phyloP scores from a whole-genome alignment of 2,888 invertebrate species.

The Leptinotarsa rubiginosa region DNA sequence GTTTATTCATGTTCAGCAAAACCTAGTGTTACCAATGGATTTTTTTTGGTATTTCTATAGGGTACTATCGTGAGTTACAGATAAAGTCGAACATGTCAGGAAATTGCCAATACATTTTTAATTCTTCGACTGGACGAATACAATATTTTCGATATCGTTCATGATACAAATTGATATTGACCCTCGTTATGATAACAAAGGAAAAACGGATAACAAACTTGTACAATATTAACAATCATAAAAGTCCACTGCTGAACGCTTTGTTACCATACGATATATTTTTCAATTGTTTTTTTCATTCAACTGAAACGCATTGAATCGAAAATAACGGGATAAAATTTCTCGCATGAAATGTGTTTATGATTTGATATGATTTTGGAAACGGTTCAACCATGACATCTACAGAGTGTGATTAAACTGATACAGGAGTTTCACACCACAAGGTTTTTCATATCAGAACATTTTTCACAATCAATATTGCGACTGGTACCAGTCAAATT shows the following conservation, averaged over 20 bases:
- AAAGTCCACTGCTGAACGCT: background rate
- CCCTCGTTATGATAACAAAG: background rate
- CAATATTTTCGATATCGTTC: background rate
- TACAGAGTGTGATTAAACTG: too few species aligned
- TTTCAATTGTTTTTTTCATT: constrained; percentile 31
- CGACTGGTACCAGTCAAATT: too few species aligned
- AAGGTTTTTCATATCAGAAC: too few species aligned
- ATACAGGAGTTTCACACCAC: too few species aligned
- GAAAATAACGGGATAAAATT: constrained; percentile 42
- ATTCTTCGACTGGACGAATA: background rate
- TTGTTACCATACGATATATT: constrained; percentile 29
- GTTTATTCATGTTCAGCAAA: too few species aligned
- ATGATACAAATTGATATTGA: background rate
- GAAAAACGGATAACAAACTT: background rate
- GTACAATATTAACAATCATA: background rate
- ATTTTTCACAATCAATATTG: too few species aligned
- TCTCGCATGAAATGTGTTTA: constrained; percentile 31
- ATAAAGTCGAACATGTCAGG: background rate
- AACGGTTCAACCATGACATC: constrained; percentile 35
- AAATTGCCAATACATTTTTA: background rate
- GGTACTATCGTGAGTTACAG: background rate
- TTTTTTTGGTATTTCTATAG: too few species aligned
- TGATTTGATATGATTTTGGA: constrained; percentile 40
- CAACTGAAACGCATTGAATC: constrained; percentile 41
- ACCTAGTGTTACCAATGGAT: too few species aligned